Evolutionary conservation across 2,113 vertebrate species (phyloP), one percentile per base, ranked within the genome.

Genomic region (Smithornis capensis): DNA sequence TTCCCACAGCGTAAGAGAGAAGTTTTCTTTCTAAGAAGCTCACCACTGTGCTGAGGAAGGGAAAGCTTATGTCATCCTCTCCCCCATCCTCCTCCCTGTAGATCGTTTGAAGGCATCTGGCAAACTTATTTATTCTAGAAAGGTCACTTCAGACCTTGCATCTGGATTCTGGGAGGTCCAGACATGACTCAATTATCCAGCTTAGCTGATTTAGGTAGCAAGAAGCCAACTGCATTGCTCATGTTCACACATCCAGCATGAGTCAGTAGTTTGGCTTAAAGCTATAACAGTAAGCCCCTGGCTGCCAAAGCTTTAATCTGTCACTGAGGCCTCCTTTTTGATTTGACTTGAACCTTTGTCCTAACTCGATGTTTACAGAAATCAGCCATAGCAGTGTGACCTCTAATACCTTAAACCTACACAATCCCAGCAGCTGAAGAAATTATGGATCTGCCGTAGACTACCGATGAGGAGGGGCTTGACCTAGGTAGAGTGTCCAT

Each of bases 241-340:
- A 89, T 90, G 62, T 94, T 96, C 90, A 93, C 94, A 93, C 90
- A 56, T 87, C 59, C 76, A 96, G 71, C 2, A 24, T 96, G 92
- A 96, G 90, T 96, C 96, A 96, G 88, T 75, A 79, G 64, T 53
- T 94, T 97, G 96, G 88, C 93, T 90, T 71, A 25, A 78, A 75
- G 77, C 1, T 69, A 37, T 35, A 60, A 64, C 83, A 89, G 94
- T 83, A 82, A 89, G 37, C 7, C n/a, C 11, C 40, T 75, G 92
- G 31, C 62, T 95, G 71, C 79, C 92, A 93, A 76, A 77, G 40
- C 35, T 93, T 86, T 64, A 63, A 44, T 86, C 88, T 92, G 4
- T 81, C 90, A 71, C 83, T 31, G 10, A 22, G 29, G 40, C 13
- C 19, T 86, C 18, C 29, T 71, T 78, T 86, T 56, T 11, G 28